phyloP scores from a whole-genome alignment of 2,888 invertebrate genomes.

The Campaea margaritaria region DNA sequence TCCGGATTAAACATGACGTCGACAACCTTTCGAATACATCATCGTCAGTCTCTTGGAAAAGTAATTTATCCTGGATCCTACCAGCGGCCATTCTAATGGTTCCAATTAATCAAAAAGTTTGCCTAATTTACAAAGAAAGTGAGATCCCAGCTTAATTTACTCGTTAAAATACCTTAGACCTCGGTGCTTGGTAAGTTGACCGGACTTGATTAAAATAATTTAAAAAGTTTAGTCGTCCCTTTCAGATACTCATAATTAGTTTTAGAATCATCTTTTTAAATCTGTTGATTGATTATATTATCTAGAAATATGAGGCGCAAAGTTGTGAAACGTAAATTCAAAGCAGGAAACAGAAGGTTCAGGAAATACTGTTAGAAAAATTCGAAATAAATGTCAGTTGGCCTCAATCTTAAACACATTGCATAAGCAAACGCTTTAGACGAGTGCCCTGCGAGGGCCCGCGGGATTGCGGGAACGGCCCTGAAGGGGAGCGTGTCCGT shows the following conservation, averaged over 20 bases:
- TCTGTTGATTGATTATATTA: not conserved
- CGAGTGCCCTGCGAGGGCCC: not conserved
- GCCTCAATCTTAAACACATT: not conserved
- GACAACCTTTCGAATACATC: not conserved
- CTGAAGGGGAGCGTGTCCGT: conserved; percentile 29
- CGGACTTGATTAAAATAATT: conserved; percentile 1
- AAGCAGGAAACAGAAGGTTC: no score
- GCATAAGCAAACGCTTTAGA: not conserved
- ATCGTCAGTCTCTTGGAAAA: not conserved
- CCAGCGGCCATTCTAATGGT: not conserved
- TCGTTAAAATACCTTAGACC: not conserved
- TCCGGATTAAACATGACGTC: not conserved
- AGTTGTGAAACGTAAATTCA: no score
- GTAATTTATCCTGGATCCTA: not conserved
- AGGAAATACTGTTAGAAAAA: no score
- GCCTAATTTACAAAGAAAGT: not conserved
- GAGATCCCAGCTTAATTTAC: not conserved
- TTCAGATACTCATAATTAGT: not conserved
- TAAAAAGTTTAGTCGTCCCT: not conserved
- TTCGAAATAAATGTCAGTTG: not conserved
- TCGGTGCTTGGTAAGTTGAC: no score
- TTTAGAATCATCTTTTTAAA: no score
- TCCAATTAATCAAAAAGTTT: conserved; percentile 4
- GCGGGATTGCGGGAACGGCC: not conserved
- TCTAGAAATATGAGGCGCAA: no score